These are phyloP conservation scores for Struthidea cinerea DNA, from an alignment of 2,113 vertebrate genomes.

Conservation along the genomic window DNA sequence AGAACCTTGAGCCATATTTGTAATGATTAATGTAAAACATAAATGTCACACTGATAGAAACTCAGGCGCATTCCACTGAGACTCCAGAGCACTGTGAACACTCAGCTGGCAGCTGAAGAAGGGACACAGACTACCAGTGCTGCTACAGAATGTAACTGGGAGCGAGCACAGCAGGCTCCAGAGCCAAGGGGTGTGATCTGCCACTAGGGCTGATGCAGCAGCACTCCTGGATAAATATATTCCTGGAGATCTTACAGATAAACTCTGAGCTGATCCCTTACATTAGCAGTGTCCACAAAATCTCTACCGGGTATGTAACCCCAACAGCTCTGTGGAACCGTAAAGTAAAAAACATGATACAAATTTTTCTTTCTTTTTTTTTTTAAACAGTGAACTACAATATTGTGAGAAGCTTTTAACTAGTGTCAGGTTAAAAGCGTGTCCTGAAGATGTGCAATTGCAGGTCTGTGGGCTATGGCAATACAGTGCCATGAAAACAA, in stretches of 20 bases:
- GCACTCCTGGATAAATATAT: background rate
- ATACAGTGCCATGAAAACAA: accelerated
- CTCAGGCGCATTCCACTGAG: background rate
- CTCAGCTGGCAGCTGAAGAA: background rate
- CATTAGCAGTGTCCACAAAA: background rate
- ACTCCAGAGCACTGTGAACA: background rate
- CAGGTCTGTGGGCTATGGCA: background rate
- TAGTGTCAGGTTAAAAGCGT: background rate
- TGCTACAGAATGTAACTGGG: background rate
- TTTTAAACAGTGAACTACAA: background rate
- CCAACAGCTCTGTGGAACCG: background rate
- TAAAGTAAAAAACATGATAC: background rate
- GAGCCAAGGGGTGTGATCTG: background rate
- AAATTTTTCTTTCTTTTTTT: no score
- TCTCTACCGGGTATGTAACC: background rate
- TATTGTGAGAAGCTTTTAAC: background rate
- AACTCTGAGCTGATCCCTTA: background rate
- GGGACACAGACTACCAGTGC: background rate
- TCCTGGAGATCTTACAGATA: background rate
- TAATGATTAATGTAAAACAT: background rate
- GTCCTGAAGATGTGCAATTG: background rate
- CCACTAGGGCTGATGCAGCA: background rate
- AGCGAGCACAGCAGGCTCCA: background rate
- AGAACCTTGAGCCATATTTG: background rate
- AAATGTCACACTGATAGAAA: background rate